These are phyloP conservation scores for Eurypyga helias DNA, from an alignment of 2,113 vertebrate species.

Conservation along the genomic window DNA sequence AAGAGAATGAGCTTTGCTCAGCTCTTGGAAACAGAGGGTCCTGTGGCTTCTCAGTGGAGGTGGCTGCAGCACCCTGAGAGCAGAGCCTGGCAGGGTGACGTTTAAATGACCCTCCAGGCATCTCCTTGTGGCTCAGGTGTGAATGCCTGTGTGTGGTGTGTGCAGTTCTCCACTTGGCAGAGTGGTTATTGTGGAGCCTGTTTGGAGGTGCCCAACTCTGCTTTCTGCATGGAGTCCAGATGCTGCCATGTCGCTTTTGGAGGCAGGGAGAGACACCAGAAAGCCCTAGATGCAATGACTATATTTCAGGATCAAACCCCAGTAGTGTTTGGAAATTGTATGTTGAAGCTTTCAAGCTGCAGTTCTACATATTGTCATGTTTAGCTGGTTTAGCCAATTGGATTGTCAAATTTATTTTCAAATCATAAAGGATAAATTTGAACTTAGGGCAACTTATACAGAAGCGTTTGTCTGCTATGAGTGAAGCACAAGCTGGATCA, in stretches of 20 bases:
- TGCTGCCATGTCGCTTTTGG: neutral
- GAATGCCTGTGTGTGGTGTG: neutral
- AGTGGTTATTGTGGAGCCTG: neutral
- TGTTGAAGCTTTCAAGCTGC: neutral
- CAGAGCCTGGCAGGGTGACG: fast-evolving
- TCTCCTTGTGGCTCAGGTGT: neutral
- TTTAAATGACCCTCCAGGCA: neutral
- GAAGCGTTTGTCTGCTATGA: neutral
- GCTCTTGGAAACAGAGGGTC: neutral
- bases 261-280: neutral
- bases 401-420: neutral
- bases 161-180: neutral
- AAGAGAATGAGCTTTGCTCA: neutral
- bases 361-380: neutral
- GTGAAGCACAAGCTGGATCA: neutral
- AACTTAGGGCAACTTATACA: neutral
- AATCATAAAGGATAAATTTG: neutral
- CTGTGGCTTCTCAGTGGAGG: neutral
- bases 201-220: neutral
- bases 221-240: neutral
- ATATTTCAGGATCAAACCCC: neutral
- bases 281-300: neutral
- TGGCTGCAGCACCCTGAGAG: neutral
- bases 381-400: neutral
- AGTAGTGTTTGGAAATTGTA: neutral